phyloP scores from a whole-genome alignment of 2,888 invertebrate genomes.

The Argyresthia goedartella region DNA sequence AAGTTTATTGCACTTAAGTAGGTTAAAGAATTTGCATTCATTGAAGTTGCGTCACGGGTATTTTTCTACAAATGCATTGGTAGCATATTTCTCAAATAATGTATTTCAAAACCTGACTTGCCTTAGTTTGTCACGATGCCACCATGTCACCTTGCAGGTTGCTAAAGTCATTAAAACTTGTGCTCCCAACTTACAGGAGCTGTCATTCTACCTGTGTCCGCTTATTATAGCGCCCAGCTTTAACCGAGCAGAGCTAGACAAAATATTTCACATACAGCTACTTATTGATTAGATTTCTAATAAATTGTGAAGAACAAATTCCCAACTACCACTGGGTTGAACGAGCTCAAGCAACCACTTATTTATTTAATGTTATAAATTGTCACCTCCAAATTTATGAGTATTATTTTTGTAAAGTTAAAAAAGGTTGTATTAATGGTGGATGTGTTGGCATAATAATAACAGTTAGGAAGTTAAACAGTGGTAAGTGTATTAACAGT shows the following conservation, averaged over 20 bases:
- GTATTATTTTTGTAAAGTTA: too few relatives aligned
- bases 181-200: constrained; percentile 59
- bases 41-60: constrained; percentile 64
- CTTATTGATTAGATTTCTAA: constrained; percentile 43
- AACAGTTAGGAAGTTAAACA: background rate
- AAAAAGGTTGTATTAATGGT: background rate
- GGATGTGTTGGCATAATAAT: constrained; percentile 1
- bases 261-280: constrained; percentile 62
- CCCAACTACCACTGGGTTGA: too few relatives aligned
- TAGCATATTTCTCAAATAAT: constrained; percentile 60
- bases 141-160: constrained; percentile 61
- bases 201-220: constrained; percentile 64
- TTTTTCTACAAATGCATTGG: constrained; percentile 59
- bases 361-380: too few relatives aligned
- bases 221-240: constrained; percentile 59
- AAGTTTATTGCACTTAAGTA: constrained; percentile 55
- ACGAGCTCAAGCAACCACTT: too few relatives aligned
- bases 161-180: constrained; percentile 57
- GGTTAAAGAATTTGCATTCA: constrained; percentile 55
- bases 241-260: constrained; percentile 55
- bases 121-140: constrained; percentile 58
- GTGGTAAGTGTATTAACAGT: background rate
- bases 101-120: constrained; percentile 57
- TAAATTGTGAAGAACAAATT: background rate
- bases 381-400: too few relatives aligned